Conservation (phyloP, 2,113 vertebrate species). For the Thalassarche chlororhynchos region DNA sequence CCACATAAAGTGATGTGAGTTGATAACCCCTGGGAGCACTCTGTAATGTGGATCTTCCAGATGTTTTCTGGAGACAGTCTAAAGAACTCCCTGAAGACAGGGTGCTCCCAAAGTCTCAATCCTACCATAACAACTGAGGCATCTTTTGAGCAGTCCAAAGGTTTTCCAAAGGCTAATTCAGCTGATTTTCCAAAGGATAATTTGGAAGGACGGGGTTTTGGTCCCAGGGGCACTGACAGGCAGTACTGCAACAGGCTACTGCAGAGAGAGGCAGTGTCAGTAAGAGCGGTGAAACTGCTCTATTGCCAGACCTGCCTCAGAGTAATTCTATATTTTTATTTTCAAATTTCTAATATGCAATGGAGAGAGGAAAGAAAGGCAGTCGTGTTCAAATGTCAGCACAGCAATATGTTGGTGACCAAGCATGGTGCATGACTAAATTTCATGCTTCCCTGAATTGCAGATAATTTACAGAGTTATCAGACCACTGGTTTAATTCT, state of each 20-base stretch:
- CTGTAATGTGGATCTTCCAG: neutral
- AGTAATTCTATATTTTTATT: neutral
- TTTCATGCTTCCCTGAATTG: slow-evolving; percentile 33
- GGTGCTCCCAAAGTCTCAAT: neutral
- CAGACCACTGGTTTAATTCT: neutral
- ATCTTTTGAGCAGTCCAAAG: neutral
- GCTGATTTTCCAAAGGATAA: neutral
- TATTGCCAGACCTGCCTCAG: neutral
- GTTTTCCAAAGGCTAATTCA: neutral
- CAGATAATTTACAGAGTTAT: slow-evolving; percentile 31
- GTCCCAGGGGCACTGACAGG: neutral
- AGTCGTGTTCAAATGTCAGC: slow-evolving; percentile 12
- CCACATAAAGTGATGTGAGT: neutral
- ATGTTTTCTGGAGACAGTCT: neutral
- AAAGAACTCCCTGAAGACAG: neutral
- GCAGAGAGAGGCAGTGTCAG: neutral
- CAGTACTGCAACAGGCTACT: neutral
- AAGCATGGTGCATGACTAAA: neutral
- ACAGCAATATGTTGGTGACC: neutral
- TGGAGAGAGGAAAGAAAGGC: neutral
- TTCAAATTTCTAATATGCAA: neutral
- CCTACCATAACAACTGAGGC: neutral
- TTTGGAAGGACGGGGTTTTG: neutral
- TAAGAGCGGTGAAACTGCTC: neutral
- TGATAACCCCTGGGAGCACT: neutral